These are phyloP conservation scores for Scolanthus callimorphus DNA, from an alignment of 92 coral and sea anemone genomes.

Conservation along the genomic window DNA sequence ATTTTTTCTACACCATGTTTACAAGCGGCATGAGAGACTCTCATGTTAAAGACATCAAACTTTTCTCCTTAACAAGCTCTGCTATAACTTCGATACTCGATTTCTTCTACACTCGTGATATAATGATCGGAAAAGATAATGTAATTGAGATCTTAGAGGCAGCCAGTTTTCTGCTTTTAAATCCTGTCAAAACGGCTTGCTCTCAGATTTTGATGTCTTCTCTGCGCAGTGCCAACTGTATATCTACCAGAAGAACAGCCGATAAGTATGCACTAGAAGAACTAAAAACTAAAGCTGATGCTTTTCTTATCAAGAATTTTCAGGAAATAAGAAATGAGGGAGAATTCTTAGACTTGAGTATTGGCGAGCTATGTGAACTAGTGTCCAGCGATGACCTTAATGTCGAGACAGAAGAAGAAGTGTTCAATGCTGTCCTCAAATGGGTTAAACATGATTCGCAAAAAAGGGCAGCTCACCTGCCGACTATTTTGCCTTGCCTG, in stretches of 20 bases:
- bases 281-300: constrained; percentile 42
- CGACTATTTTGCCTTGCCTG: constrained; percentile 35
- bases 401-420: constrained; percentile 73
- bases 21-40: constrained; percentile 84
- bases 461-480: constrained; percentile 31
- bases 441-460: constrained; percentile 63
- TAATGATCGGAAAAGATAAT: constrained; percentile 51
- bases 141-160: constrained; percentile 64
- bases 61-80: constrained; percentile 37
- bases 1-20: constrained; percentile 73
- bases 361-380: constrained; percentile 24
- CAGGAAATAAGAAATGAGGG: constrained; percentile 29
- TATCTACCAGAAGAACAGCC: constrained; percentile 56
- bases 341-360: constrained; percentile 47
- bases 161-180: constrained; percentile 63
- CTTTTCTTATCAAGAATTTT: constrained; percentile 50
- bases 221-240: constrained; percentile 51
- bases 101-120: constrained; percentile 71
- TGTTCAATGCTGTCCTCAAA: constrained; percentile 56
- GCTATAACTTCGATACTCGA: constrained; percentile 63
- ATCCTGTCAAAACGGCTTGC: constrained; percentile 68
- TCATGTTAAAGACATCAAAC: constrained; percentile 25
- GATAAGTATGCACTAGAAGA: constrained; percentile 49
- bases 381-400: constrained; percentile 56
- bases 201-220: constrained; percentile 35